Evolutionary conservation across 2,113 vertebrate genomes (phyloP).

Genomic region (Phrynocephalus versicolor): DNA sequence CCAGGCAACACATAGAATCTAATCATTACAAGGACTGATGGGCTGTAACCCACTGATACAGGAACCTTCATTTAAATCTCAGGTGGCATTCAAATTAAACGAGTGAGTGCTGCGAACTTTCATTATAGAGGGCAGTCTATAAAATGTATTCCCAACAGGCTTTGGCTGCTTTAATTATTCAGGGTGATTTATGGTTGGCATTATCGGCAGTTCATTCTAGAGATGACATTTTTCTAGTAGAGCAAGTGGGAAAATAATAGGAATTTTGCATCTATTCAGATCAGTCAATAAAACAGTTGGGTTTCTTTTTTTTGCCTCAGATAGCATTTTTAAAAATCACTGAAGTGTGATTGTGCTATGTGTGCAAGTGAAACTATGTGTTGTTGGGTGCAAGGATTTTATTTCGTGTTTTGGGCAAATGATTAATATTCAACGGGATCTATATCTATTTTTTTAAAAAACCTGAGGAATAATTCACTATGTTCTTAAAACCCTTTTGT

Average conservation of each 20-base stretch:
- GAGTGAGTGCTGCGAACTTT: constrained; percentile 57
- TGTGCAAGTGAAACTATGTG: neutral
- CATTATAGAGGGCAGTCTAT: constrained; percentile 53
- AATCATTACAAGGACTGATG: constrained; percentile 52
- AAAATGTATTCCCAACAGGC: constrained; percentile 61
- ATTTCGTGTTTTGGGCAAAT: constrained; percentile 34
- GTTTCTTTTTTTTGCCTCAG: constrained; percentile 33
- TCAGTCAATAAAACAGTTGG: constrained; percentile 56
- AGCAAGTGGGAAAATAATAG: constrained; percentile 55
- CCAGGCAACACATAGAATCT: constrained; percentile 17
- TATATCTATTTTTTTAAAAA: no score
- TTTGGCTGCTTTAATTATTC: constrained; percentile 64
- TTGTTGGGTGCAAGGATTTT: neutral
- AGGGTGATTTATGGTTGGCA: constrained; percentile 44
- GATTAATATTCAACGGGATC: constrained; percentile 43
- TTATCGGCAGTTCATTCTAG: constrained; percentile 40
- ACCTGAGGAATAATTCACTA: constrained; percentile 17
- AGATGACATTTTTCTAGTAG: constrained; percentile 56
- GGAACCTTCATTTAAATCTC: constrained; percentile 65
- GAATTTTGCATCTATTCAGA: constrained; percentile 24
- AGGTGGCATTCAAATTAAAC: constrained; percentile 55
- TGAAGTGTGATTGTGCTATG: constrained; percentile 8
- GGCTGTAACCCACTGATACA: constrained; percentile 34
- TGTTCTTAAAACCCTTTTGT: constrained; percentile 37
- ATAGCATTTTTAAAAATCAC: constrained; percentile 22